These are phyloP conservation scores for Ichneumon xanthorius DNA, from an alignment of 2,888 invertebrate genomes.

Conservation along the genomic window DNA sequence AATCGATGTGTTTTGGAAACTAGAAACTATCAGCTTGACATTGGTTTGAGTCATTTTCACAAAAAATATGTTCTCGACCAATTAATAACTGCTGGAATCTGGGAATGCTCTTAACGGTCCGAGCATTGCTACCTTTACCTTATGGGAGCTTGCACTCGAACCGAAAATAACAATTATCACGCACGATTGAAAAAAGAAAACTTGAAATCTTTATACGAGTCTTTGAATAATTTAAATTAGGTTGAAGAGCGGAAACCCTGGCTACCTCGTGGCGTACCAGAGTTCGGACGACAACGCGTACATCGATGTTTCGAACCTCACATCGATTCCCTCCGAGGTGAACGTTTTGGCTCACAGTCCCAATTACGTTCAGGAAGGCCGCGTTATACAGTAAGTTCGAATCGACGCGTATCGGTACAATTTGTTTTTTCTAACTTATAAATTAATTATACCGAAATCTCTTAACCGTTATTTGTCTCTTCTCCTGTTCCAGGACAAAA, in stretches of 20 bases:
- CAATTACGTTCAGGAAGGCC: conserved; percentile 84
- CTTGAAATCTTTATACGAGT: neutral
- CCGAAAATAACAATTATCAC: neutral
- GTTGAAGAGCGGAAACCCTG: conserved; percentile 91
- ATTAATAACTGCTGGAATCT: no score
- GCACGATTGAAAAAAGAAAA: neutral
- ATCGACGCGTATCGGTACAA: neutral
- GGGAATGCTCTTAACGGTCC: no score
- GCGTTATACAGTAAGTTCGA: conserved; percentile 84
- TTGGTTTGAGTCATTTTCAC: no score
- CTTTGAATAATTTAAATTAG: conserved; percentile 84
- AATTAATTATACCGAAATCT: neutral
- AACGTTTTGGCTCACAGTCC: conserved; percentile 87
- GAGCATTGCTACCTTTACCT: no score
- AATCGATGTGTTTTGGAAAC: no score
- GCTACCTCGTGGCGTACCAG: conserved; percentile 91
- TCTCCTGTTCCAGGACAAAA: conserved; percentile 86
- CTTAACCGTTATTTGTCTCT: neutral
- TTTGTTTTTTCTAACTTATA: conserved; percentile 9
- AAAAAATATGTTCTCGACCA: no score
- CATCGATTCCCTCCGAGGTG: conserved; percentile 87
- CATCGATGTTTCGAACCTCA: conserved; percentile 87
- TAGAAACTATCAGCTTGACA: no score
- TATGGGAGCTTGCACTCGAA: neutral
- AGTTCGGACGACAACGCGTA: conserved; percentile 85